A percentile compares a stretch with the other conserved stretches of the same genome.
Evolutionary conservation across 2,888 invertebrate genomes (phyloP).

Genomic region (Erpobdella octoculata): DNA sequence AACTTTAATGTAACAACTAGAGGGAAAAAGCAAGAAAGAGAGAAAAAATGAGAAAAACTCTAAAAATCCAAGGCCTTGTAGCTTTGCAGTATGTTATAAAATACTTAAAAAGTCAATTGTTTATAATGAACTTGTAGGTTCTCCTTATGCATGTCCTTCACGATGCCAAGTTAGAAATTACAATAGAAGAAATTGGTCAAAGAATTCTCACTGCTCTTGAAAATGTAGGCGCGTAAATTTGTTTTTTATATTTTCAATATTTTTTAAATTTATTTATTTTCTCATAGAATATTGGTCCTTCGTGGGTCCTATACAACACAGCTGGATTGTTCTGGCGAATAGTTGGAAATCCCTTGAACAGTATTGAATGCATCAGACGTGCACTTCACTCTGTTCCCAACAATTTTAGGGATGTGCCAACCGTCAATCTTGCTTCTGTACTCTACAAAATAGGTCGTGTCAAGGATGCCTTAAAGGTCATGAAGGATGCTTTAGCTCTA

Average conservation of each 20-base stretch:
- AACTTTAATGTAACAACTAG: too few relatives aligned
- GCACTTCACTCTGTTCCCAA: slow-evolving; percentile 59
- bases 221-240: too few relatives aligned
- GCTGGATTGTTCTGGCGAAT: slow-evolving; percentile 73
- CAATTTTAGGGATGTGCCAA: slow-evolving; percentile 62
- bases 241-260: too few relatives aligned
- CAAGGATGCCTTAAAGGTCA: slow-evolving; percentile 61
- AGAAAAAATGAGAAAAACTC: too few relatives aligned
- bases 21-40: too few relatives aligned
- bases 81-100: too few relatives aligned
- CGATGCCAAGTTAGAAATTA: slow-evolving; percentile 16
- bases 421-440: slow-evolving; percentile 65
- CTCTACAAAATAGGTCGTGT: slow-evolving; percentile 58
- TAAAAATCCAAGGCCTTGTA: too few relatives aligned
- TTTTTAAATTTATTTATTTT: neutral
- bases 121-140: too few relatives aligned
- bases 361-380: slow-evolving; percentile 64
- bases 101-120: too few relatives aligned
- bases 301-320: slow-evolving; percentile 67
- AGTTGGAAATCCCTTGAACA: slow-evolving; percentile 63
- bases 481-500: slow-evolving; percentile 60
- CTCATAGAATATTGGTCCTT: slow-evolving; percentile 63
- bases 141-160: slow-evolving; percentile 22
- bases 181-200: slow-evolving; percentile 65
- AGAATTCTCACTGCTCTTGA: slow-evolving; percentile 66